Evolutionary conservation across 2,797 vertebrate species (phyloP).

Genomic region (Naso thynnoides): DNA sequence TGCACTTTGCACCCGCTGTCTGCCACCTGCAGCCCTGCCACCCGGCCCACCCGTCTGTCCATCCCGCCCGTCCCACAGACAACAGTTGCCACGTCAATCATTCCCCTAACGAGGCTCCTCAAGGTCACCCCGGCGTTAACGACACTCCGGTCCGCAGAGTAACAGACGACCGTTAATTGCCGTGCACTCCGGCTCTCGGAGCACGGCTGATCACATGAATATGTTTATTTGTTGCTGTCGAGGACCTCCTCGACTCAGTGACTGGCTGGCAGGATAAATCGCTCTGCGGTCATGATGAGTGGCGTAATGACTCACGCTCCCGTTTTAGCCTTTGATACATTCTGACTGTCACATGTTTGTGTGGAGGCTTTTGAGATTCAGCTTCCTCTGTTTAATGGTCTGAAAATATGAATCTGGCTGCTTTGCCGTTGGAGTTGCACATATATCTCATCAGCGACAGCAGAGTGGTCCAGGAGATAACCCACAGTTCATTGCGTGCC

Average conservation of each 20-base stretch:
- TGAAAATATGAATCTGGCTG: slow-evolving; percentile 54
- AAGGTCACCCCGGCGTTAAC: slow-evolving; percentile 71
- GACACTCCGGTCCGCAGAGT: slow-evolving; percentile 44
- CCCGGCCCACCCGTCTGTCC: slow-evolving; percentile 56
- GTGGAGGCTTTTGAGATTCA: slow-evolving; percentile 36
- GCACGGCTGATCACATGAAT: slow-evolving; percentile 72
- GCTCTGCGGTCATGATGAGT: slow-evolving; percentile 47
- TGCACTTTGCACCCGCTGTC: slow-evolving; percentile 38
- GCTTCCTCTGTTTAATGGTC: slow-evolving; percentile 56
- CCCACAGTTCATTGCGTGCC: slow-evolving; percentile 55
- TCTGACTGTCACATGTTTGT: slow-evolving; percentile 47
- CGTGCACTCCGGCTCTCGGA: slow-evolving; percentile 52
- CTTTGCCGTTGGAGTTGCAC: slow-evolving; percentile 32
- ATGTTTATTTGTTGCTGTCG: slow-evolving; percentile 73
- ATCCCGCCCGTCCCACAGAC: slow-evolving; percentile 25
- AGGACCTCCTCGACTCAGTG: slow-evolving; percentile 59
- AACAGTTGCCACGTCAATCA: slow-evolving; percentile 73
- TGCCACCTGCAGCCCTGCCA: slow-evolving; percentile 48
- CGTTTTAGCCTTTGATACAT: slow-evolving; percentile 55
- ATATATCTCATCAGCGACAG: slow-evolving; percentile 47
- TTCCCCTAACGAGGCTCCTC: slow-evolving; percentile 67
- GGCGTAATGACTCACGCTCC: slow-evolving; percentile 50
- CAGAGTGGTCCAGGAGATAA: slow-evolving; percentile 45
- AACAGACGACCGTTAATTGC: slow-evolving; percentile 76
- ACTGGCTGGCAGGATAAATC: slow-evolving; percentile 55